Evolutionary conservation across 2,113 vertebrate genomes (phyloP).

Genomic region (Gracilinanus agilis): DNA sequence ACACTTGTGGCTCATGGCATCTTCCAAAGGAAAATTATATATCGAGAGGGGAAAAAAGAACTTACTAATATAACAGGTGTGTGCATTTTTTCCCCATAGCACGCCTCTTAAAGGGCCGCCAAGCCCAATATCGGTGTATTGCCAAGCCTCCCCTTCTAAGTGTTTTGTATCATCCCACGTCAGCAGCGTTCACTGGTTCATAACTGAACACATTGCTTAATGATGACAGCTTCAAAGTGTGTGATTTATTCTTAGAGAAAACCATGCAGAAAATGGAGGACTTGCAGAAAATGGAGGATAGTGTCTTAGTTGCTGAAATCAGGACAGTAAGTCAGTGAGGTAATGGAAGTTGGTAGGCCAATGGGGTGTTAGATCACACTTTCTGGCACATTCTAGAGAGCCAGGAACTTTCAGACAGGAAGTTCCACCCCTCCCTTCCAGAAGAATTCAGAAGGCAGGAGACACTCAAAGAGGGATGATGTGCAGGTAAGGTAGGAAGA

Average conservation of each 20-base stretch:
- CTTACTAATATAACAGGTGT: constrained; percentile 10
- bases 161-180: constrained; percentile 60
- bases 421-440: not conserved
- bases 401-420: not conserved
- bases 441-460: not conserved
- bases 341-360: not conserved
- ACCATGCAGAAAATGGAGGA: not conserved
- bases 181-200: constrained; percentile 30
- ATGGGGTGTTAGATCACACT: not conserved
- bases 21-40: constrained; percentile 14
- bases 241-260: not conserved
- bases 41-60: constrained; percentile 32
- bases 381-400: not conserved
- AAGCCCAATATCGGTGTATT: constrained; percentile 61
- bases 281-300: not conserved
- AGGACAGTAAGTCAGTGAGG: not conserved
- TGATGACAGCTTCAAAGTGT: constrained; percentile 17
- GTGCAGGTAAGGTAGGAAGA: constrained; percentile 3
- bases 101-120: constrained; percentile 32
- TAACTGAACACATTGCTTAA: constrained; percentile 66
- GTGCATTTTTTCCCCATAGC: constrained; percentile 13
- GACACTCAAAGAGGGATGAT: not conserved
- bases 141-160: constrained; percentile 54
- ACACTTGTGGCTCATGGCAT: constrained; percentile 9
- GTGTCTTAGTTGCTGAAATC: constrained; percentile 16